phyloP scores from a whole-genome alignment of 2,888 invertebrate genomes.

The Spilosoma lubricipeda region DNA sequence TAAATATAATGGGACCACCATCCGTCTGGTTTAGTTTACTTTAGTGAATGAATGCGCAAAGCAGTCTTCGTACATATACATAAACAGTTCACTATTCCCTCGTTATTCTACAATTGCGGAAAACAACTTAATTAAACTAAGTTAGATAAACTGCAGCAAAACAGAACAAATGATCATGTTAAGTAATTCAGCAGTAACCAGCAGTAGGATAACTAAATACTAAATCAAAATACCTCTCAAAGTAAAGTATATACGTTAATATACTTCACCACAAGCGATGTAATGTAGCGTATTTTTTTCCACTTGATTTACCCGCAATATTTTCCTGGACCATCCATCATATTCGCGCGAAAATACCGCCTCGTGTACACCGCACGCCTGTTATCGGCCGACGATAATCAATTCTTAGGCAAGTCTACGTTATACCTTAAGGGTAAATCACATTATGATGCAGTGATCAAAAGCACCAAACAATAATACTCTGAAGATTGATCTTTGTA shows the following conservation, averaged over 20 bases:
- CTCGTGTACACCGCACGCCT: constrained; percentile 37
- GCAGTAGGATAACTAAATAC: neutral
- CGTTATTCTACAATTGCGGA: too few species aligned
- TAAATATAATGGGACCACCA: too few species aligned
- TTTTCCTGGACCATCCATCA: constrained; percentile 72
- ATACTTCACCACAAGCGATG: neutral
- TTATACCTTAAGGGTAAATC: constrained; percentile 30
- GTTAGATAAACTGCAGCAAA: too few species aligned
- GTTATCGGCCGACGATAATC: constrained; percentile 54
- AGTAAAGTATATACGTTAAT: neutral
- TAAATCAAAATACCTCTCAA: neutral
- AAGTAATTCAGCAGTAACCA: neutral
- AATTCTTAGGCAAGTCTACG: constrained; percentile 45
- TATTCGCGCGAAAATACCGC: constrained; percentile 55
- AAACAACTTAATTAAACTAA: neutral
- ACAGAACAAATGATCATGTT: too few species aligned
- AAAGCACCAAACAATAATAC: neutral
- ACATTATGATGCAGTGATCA: constrained; percentile 5
- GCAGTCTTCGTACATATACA: too few species aligned
- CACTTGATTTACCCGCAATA: constrained; percentile 64
- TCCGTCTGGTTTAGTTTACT: too few species aligned
- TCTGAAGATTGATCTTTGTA: neutral
- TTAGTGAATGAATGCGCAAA: too few species aligned
- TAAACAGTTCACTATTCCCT: too few species aligned
- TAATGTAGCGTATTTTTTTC: constrained; percentile 44